phyloP scores from a whole-genome alignment of 2,797 vertebrate species.

The Dendrocincla tyrannina region DNA sequence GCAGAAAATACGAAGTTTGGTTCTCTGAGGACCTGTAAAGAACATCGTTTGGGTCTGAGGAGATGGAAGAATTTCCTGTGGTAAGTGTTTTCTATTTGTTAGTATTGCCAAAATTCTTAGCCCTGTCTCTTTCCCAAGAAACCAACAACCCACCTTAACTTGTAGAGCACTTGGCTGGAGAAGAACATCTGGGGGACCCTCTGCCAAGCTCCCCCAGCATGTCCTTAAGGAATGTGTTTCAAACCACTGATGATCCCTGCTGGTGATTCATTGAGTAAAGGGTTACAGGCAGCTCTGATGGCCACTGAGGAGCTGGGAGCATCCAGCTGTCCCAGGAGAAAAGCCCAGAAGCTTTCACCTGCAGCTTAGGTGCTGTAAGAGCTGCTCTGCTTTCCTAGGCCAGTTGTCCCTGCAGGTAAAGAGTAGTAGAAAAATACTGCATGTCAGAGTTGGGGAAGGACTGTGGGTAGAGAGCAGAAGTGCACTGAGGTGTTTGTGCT shows the following conservation, averaged over 20 bases:
- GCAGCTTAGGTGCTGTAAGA: background rate
- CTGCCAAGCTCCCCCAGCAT: background rate
- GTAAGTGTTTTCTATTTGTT: background rate
- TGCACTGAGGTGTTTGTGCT: background rate
- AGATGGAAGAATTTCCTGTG: background rate
- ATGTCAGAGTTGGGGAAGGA: background rate
- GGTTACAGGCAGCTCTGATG: background rate
- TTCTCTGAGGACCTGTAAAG: background rate
- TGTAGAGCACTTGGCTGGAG: background rate
- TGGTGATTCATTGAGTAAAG: background rate
- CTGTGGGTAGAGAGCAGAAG: background rate
- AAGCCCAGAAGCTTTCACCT: background rate
- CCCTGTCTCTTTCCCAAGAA: background rate
- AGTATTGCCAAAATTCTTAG: background rate
- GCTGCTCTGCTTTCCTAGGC: background rate
- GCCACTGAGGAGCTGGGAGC: background rate
- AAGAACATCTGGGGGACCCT: background rate
- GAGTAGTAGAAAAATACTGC: background rate
- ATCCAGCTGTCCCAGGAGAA: background rate
- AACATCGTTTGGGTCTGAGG: background rate
- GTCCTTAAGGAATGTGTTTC: background rate
- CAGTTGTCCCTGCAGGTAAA: background rate
- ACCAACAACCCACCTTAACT: background rate
- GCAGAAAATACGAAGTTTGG: rapidly evolving
- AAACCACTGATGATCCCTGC: background rate